Evolutionary conservation across 2,888 invertebrate genomes (phyloP).

Genomic region (Rosalia funebris): DNA sequence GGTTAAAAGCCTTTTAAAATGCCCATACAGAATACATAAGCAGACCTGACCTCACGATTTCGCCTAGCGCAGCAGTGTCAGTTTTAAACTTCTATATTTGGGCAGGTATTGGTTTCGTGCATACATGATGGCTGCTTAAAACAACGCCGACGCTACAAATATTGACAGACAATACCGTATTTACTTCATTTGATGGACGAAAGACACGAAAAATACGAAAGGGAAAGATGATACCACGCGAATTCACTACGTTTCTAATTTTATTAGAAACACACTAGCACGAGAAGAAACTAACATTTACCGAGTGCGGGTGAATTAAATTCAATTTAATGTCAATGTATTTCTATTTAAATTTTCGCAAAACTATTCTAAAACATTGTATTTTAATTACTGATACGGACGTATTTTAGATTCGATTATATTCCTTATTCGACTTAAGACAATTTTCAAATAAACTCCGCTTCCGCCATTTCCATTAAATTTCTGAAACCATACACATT

Average conservation of each 20-base stretch:
- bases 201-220: conserved; percentile 5
- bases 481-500: no score
- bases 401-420: no score
- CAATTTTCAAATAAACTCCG: no score
- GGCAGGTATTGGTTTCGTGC: conserved; percentile 46
- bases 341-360: no score
- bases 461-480: no score
- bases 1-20: conserved; percentile 30
- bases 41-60: conserved; percentile 30
- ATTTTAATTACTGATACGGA: no score
- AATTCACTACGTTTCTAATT: conserved; percentile 1
- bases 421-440: no score
- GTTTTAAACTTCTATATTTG: conserved; percentile 52
- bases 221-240: neutral
- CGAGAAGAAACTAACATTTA: no score
- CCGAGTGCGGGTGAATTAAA: no score
- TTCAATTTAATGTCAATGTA: no score
- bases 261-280: neutral
- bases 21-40: conserved; percentile 41
- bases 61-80: conserved; percentile 47
- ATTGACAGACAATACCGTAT: conserved; percentile 27
- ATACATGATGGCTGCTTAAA: conserved; percentile 40
- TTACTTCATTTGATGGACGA: conserved; percentile 28
- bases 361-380: no score
- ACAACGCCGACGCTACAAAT: conserved; percentile 25